Percentiles rank a stretch among this genome's conserved stretches.
phyloP scores from a whole-genome alignment of 2,113 vertebrate genomes.

The Bathybates hornii region DNA sequence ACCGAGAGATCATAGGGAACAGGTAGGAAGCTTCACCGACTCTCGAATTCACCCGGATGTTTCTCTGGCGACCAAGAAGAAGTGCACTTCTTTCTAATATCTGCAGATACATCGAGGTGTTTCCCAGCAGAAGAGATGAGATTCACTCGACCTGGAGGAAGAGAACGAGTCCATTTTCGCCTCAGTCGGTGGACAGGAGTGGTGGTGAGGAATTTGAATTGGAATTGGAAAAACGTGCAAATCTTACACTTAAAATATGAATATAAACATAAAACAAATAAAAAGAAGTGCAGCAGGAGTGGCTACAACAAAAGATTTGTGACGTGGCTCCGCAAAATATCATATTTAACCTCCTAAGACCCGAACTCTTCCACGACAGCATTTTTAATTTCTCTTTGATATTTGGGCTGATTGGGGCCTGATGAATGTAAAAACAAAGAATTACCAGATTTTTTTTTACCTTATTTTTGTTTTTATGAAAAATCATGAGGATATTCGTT shows the following conservation, averaged over 20 bases:
- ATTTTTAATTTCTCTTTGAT: too few relatives aligned
- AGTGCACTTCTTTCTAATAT: rapidly evolving
- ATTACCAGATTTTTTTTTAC: too few relatives aligned
- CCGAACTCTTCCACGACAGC: too few relatives aligned
- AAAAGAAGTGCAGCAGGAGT: not conserved
- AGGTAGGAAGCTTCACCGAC: slow-evolving; percentile 62
- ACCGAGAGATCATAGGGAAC: slow-evolving; percentile 80
- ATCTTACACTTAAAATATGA: not conserved
- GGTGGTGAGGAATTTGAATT: not conserved
- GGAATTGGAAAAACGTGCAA: not conserved
- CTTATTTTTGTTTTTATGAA: too few relatives aligned
- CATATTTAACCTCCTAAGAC: not conserved
- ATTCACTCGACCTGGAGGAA: slow-evolving; percentile 58
- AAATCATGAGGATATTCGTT: too few relatives aligned
- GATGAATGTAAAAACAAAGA: too few relatives aligned
- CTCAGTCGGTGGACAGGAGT: not conserved
- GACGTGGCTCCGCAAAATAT: not conserved
- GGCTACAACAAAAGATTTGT: not conserved
- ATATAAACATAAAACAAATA: not conserved
- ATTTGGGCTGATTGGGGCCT: too few relatives aligned
- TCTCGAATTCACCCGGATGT: rapidly evolving
- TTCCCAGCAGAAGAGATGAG: slow-evolving; percentile 76
- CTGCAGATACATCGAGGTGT: slow-evolving; percentile 88
- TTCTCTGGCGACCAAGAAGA: not conserved
- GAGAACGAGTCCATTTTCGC: not conserved